Evolutionary conservation across 2,113 vertebrate species (phyloP), one percentile per base, ranked within the genome.

Genomic region (Phoxinus phoxinus): DNA sequence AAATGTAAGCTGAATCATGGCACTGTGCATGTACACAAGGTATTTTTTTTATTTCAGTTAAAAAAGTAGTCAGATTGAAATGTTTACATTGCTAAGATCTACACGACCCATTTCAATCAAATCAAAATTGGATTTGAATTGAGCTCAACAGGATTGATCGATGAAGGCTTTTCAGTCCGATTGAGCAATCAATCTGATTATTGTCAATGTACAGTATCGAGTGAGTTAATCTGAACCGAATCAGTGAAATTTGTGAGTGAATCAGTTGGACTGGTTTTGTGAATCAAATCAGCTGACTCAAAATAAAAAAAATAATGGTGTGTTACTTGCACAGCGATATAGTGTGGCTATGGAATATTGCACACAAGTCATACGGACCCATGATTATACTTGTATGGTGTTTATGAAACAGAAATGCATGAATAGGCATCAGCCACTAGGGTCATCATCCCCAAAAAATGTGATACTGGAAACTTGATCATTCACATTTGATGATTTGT

Each of bases 131-230:
- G 6, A 69, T 69, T 41, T 71, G 35, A 71, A 71, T 35, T 19
- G 35, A 71, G 19, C 67, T 71, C 9, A 71, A 21, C 21, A 21
- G 19, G 67, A 41, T 71, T 41, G 67, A 41, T 11, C 3, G 30
- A 67, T 41, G 0, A 23, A 71, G 30, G 3, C 19, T 35, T 69
- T 69, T 21, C 7, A 69, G 13, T 69, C 25, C 0, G 4, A 67
- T 32, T 67, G 63, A 67, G 63, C 63, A 17, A 69, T 69, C 19
- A 35, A 69, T 35, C 19, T 71, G 67, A 41, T 71, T 71, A 71
- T 71, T 71, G 6, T 32, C 27, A 32, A 67, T 15, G 17, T 67
- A 32, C 27, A 67, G 63, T 15, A 30, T 27, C 2, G 17, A 69
- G 30, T 35, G 67, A 37, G 19, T 23, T 67, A 15, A 67, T 23